phyloP scores from a whole-genome alignment of 1,140 invertebrate species.

The Mactra quadrangularis region DNA sequence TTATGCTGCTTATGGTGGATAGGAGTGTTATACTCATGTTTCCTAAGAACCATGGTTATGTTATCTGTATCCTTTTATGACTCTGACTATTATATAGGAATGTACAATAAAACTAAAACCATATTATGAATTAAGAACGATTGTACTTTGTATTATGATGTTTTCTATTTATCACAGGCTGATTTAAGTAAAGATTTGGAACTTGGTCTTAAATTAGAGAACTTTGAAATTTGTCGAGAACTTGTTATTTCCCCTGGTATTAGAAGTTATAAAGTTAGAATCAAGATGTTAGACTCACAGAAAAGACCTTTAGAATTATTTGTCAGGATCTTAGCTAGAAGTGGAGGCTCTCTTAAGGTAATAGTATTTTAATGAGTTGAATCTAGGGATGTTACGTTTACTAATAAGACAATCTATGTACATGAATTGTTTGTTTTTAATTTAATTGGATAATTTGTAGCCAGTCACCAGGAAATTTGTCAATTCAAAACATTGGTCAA shows the following conservation, averaged over 20 bases:
- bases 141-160: not conserved
- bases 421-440: not conserved
- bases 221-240: constrained; percentile 89
- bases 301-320: constrained; percentile 90
- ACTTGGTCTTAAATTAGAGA: constrained; percentile 91
- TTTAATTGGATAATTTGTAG: too few relatives aligned
- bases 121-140: not conserved
- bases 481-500: too few relatives aligned
- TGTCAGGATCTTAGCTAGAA: constrained; percentile 85
- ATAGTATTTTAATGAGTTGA: not conserved
- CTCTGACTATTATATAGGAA: too few relatives aligned
- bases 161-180: constrained; percentile 84
- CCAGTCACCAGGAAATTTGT: too few relatives aligned
- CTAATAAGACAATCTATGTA: not conserved
- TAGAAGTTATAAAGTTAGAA: constrained; percentile 74
- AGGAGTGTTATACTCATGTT: too few relatives aligned
- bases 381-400: not conserved
- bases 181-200: constrained; percentile 89
- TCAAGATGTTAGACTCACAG: constrained; percentile 89
- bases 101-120: too few relatives aligned
- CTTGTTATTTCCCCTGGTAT: constrained; percentile 85
- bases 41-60: too few relatives aligned
- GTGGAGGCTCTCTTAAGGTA: constrained; percentile 86
- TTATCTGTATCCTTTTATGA: too few relatives aligned
- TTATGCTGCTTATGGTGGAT: too few relatives aligned